Evolutionary conservation across 2,888 invertebrate genomes (phyloP), one percentile per base, ranked within the genome.

Genomic region (Ectemnius continuus): DNA sequence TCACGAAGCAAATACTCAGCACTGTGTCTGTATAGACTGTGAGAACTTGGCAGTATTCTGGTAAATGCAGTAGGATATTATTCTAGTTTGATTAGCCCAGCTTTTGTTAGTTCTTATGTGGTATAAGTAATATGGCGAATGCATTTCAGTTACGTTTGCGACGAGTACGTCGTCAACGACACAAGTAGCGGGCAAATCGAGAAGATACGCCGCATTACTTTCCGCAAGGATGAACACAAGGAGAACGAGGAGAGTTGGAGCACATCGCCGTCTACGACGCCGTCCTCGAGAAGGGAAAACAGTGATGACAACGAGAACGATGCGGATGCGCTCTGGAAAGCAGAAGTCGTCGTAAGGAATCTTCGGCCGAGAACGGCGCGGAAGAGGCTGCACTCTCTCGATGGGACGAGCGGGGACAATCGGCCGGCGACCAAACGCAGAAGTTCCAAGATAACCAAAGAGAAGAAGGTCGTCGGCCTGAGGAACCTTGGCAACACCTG

Each of bases 401-500:
- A 93, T 81, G 93, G 92, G 46, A 92, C 91, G 76, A 92, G 93
- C 60, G 91, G 92, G 20, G 93, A 93, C 75, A 93, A 92, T 80
- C 83, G 89, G 72, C 88, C 90, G 48, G 82, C 84, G 61, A 82
- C 84, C 60, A 90, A 90, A 70, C 85, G 87, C 82, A 87, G 87
- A 74, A 87, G 81, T 76, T 88, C 92, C 48, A 93, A 92, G 86
- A 91, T 88, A 83, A 92, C 92, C 84, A 91, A 92, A 85, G 94
- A 94, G 76, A 94, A 94, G 86, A 94, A 93, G 87, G 93, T 95
- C 72, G 94, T 95, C 83, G 96, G 96, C 48, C 92, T 96, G 87
- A 93, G 95, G 87, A 96, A 96, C 92, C 92, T 96, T 88, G 96
- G 96, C 81, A 96, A 96, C 89, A 96, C 96, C 64, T 96, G 96